phyloP scores from a whole-genome alignment of 30 jellyfish, hydroid and myxozoan genomes.

The Hydra vulgaris region DNA sequence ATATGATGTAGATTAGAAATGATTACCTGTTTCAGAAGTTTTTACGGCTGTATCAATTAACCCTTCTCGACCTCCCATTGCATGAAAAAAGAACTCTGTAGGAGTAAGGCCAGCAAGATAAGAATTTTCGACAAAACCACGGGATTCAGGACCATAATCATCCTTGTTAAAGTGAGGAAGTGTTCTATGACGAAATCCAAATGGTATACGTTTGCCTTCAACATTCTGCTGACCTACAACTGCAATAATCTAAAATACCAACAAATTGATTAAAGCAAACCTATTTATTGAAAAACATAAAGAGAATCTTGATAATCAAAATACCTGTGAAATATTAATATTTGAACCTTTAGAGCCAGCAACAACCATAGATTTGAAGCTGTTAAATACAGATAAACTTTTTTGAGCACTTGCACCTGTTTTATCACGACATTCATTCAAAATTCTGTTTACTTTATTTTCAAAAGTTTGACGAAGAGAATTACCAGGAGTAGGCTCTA shows the following conservation, averaged over 20 bases:
- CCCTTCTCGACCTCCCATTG: constrained; percentile 99
- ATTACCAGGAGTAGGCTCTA: constrained; percentile 99
- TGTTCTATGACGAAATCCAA: constrained; percentile 97
- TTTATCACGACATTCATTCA: constrained; percentile 98
- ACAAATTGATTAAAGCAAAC: not conserved
- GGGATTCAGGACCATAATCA: constrained; percentile 99
- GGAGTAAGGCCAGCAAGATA: constrained; percentile 99
- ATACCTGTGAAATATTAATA: constrained; percentile 96
- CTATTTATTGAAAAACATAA: not conserved
- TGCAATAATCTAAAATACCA: constrained; percentile 70
- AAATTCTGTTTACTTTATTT: constrained; percentile 85
- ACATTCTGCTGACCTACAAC: constrained; percentile 99
- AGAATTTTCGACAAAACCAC: constrained; percentile 99
- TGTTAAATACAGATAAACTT: constrained; percentile 91
- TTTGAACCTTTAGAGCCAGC: constrained; percentile 99
- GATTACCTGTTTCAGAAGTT: constrained; percentile 88
- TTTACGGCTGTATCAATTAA: constrained; percentile 99
- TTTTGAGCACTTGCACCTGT: constrained; percentile 99
- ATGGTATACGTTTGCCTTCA: constrained; percentile 99
- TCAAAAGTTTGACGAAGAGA: constrained; percentile 96
- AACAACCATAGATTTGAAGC: constrained; percentile 97
- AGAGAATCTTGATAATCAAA: no score
- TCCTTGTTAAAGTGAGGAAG: constrained; percentile 96
- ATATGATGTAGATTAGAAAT: not conserved
- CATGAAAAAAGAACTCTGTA: constrained; percentile 96